Evolutionary conservation across 2,797 vertebrate genomes (phyloP).

Genomic region (Vultur gryphus): DNA sequence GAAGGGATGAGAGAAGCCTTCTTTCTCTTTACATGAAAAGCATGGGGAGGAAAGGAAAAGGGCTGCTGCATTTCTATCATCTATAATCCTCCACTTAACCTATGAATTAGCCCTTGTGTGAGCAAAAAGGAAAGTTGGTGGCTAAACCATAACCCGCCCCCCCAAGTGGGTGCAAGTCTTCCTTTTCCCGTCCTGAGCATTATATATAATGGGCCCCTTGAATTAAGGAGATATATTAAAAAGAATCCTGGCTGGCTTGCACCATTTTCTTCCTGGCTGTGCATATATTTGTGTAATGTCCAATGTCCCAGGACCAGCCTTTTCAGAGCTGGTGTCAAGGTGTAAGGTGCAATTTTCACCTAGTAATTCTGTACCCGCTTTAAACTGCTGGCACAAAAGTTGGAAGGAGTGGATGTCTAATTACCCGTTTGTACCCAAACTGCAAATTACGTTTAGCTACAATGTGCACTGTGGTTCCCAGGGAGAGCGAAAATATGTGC

Average conservation of each 20-base stretch:
- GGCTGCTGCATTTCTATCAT: slow-evolving; percentile 62
- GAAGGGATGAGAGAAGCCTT: slow-evolving; percentile 58
- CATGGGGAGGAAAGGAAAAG: slow-evolving; percentile 46
- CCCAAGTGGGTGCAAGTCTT: slow-evolving; percentile 50
- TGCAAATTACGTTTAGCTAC: slow-evolving; percentile 39
- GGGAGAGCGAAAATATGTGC: slow-evolving; percentile 1
- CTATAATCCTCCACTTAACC: slow-evolving; percentile 67
- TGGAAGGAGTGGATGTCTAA: slow-evolving; percentile 31
- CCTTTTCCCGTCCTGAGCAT: slow-evolving; percentile 38
- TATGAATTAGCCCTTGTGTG: slow-evolving; percentile 65
- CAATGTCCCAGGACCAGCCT: not conserved
- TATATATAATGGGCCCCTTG: slow-evolving; percentile 43
- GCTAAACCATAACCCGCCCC: slow-evolving; percentile 43
- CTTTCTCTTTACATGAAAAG: slow-evolving; percentile 60
- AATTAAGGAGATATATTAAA: slow-evolving; percentile 55
- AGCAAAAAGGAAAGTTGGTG: slow-evolving; percentile 62
- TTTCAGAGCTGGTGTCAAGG: slow-evolving; percentile 34
- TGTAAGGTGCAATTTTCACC: slow-evolving; percentile 51
- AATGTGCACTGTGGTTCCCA: slow-evolving; percentile 11
- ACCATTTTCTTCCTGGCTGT: slow-evolving; percentile 45
- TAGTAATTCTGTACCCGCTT: slow-evolving; percentile 24
- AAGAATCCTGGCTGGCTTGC: slow-evolving; percentile 40
- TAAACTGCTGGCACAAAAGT: slow-evolving; percentile 10
- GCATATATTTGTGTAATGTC: slow-evolving; percentile 26
- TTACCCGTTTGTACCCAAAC: slow-evolving; percentile 10